Base-by-base conservation (phyloP, 1,140 invertebrate species). In the Apis laboriosa region DNA sequence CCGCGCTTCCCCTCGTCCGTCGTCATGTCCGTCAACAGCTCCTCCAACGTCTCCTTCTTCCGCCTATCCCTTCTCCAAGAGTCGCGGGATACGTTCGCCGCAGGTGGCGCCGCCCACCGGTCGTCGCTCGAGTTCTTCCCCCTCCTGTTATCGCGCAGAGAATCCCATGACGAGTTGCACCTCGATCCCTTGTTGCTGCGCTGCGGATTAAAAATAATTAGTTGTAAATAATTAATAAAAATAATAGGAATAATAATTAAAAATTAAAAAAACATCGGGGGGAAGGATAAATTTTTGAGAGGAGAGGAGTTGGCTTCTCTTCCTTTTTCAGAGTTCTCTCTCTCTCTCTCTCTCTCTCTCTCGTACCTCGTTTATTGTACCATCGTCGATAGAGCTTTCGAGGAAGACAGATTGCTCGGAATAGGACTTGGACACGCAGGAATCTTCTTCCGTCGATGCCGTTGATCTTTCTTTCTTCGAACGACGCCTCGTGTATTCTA, bases 381-480 rank as follows among this genome's bases (percentile, higher is more conserved):
- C 80, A 87, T 84, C 84, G 75, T 79, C 75, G 80, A 79, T 80
- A 66, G 80, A 51, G 70, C 55, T 24, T 77, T 86, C 86, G 72
- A 73, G 80, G 77, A 87, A 84, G 85, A 86, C 77, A 55, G 86
- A 86, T 79, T 73, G 61, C 55, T 83, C 56, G 56, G 71, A 87
- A 74, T 83, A 76, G 76, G 82, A 87, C 85, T 87, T 87, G 80
- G 80, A 84, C 76, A 76, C 64, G 84, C 66, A 19, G 60, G 55
- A 68, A 61, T 58, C 80, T 80, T 79, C 80, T 3, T 34, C 34
- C 61, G 34, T 77, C 34, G 84, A 71, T 84, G 77, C 61, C 68
- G 34, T 43, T 66, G 77, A 86, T 87, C 84, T 79, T 63, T 86
- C 85, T 73, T 76, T 71, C 76, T 83, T 84, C 34, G 34, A 34